Evolutionary conservation across 2,888 invertebrate species (phyloP).

Genomic region (Noctua fimbriata): DNA sequence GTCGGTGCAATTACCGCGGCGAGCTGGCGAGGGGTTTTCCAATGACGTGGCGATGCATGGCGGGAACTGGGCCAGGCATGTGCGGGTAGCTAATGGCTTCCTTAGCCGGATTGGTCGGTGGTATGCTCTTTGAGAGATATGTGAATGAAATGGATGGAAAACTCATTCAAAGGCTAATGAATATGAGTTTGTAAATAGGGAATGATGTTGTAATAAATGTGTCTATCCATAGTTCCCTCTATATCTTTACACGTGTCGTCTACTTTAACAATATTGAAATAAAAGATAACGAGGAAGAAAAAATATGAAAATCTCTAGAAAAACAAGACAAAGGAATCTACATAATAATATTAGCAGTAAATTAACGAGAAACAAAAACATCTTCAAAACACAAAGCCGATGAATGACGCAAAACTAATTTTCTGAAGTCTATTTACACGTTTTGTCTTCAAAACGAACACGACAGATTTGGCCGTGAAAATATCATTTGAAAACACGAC

Average conservation of each 20-base stretch:
- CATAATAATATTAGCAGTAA: slow-evolving; percentile 1
- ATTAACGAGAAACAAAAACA: slow-evolving; percentile 21
- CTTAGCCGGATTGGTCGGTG: slow-evolving; percentile 18
- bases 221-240: neutral
- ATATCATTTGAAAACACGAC: slow-evolving; percentile 27
- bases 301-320: neutral
- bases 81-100: slow-evolving; percentile 48
- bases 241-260: neutral
- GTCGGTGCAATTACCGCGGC: slow-evolving; percentile 53
- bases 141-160: slow-evolving; percentile 15
- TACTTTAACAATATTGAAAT: neutral
- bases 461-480: slow-evolving; percentile 20
- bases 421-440: slow-evolving; percentile 4
- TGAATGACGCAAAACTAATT: slow-evolving; percentile 4
- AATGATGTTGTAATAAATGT: neutral
- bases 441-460: slow-evolving; percentile 28
- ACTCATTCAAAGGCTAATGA: neutral
- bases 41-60: slow-evolving; percentile 57
- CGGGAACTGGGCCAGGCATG: slow-evolving; percentile 57
- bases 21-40: slow-evolving; percentile 52
- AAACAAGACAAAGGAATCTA: neutral
- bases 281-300: neutral
- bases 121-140: slow-evolving; percentile 11
- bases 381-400: slow-evolving; percentile 25
- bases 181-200: neutral